Percentiles rank a stretch among this genome's conserved stretches.
Evolutionary conservation across 2,113 vertebrate genomes (phyloP).

Genomic region (Collichthys lucidus): DNA sequence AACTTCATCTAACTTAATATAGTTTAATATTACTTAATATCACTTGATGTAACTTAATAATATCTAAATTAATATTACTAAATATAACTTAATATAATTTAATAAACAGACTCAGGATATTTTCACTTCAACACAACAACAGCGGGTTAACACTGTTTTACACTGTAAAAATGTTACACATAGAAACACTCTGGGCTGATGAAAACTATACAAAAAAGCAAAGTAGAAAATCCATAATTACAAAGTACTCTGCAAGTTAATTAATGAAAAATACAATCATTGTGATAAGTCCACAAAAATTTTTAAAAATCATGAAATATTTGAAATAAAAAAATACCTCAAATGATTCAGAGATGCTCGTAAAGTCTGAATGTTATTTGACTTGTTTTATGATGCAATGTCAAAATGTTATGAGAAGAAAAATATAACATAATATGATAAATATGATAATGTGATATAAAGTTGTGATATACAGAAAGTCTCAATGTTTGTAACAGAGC

Average conservation of each 20-base stretch:
- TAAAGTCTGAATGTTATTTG: no score
- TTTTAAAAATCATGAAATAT: not conserved
- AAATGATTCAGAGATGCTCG: not conserved
- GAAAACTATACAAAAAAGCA: not conserved
- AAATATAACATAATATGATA: no score
- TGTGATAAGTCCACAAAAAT: not conserved
- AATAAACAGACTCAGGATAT: no score
- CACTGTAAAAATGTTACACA: conserved; percentile 1
- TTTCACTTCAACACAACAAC: not conserved
- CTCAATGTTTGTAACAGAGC: no score
- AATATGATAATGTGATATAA: no score
- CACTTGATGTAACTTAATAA: no score
- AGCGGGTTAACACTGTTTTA: not conserved
- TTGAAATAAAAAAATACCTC: not conserved
- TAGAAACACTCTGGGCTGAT: not conserved
- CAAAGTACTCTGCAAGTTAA: not conserved
- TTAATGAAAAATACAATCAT: not conserved
- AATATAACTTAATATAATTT: no score
- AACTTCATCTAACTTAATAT: no score
- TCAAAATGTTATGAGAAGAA: not conserved
- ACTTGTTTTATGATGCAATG: not conserved
- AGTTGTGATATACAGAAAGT: no score
- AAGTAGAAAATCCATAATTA: not conserved
- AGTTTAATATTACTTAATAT: no score
- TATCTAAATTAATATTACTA: no score